Base-by-base conservation (phyloP, 92 coral and sea anemone species). In the Diadumene lineata region DNA sequence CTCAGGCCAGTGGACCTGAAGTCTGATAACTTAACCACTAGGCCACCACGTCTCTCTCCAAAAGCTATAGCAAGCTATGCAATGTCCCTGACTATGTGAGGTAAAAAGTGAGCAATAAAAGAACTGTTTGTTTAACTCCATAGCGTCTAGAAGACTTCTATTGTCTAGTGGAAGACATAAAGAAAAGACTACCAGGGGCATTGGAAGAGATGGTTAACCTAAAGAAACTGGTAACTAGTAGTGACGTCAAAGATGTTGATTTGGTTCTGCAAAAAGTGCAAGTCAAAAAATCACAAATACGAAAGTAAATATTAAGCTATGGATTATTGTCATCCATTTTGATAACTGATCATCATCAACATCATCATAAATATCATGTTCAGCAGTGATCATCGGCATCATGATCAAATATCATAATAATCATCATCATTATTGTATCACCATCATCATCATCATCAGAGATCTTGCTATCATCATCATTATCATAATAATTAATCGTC, bases 141-240 rank as follows among this genome's bases (percentile, higher is more conserved):
- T 31, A 93, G 98, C 73, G 86, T 60, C 69, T 93, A 56, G 92
- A 88, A 28, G 93, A 85, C n/a, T 93, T 85, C 76, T 91, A 90
- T 75, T 53, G 76, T n/a, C 58, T 87, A 27, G 89, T 89, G n/a
- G 96, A 85, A 66, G 84, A 85, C 66, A 61, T 93, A 56, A 69
- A 75, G 73, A 70, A 53, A 34, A 77, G 84, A 43, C 75, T 88
- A 21, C 91, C 97, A 10, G 79, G 83, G 11, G 89, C 96, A 31
- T 67, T 90, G 11, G 63, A 88, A 1, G 79, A 86, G 63, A 78
- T 84, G 76, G 68, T 70, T 64, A 73, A 75, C 43, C 79, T 93
- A 15, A 73, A 79, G 70, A 77, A 65, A 57, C 82, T 82, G 75
- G 75, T 78, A 26, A 22, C 76, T 10, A 75, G 51, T 32, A 77